Evolutionary conservation across 2,797 vertebrate species (phyloP), one percentile per base, ranked within the genome.

Genomic region (Cirrhinus mrigala): DNA sequence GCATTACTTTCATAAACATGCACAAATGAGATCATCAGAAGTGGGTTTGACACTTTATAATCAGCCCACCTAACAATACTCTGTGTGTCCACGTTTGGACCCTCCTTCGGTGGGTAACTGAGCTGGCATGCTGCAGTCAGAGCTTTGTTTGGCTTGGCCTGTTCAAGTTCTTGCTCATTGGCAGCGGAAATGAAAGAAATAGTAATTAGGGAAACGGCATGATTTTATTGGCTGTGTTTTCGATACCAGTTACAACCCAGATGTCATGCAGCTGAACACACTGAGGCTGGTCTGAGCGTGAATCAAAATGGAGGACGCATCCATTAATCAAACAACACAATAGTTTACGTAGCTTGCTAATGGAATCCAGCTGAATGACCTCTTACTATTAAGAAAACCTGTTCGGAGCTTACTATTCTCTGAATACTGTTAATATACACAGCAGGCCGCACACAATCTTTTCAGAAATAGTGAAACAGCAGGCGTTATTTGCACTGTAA

Each of bases 181-280:
- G 93, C 92, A 94, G 93, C 90, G 94, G 96, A 96, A 96, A 96
- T 96, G 95, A 96, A 96, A 96, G 94, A 95, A 95, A 96, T 95
- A 94, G 94, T 95, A 94, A 96, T 96, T 96, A 96, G 96, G 95
- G 95, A 96, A 96, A 96, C 93, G 91, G 95, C 95, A 96, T 93
- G 91, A 95, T 91, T 94, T 96, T 96, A 95, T 94, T 95, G 95
- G 95, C 96, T 94, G 93, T 91, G 92, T 93, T 95, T 93, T 95
- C 96, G 95, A 93, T 94, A 95, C 95, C 94, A 64, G 81, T 62
- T 74, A 96, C 94, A 93, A 93, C 95, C 95, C 96, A 97, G 96
- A 96, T 97, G 97, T 91, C 91, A 92, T 88, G 92, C 96, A 97
- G 96, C 96, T 97, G 96, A 91, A 73, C 91, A 92, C 88, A 85